phyloP scores from a whole-genome alignment of 2,797 vertebrate genomes.

The Chaetodon trifasciatus region DNA sequence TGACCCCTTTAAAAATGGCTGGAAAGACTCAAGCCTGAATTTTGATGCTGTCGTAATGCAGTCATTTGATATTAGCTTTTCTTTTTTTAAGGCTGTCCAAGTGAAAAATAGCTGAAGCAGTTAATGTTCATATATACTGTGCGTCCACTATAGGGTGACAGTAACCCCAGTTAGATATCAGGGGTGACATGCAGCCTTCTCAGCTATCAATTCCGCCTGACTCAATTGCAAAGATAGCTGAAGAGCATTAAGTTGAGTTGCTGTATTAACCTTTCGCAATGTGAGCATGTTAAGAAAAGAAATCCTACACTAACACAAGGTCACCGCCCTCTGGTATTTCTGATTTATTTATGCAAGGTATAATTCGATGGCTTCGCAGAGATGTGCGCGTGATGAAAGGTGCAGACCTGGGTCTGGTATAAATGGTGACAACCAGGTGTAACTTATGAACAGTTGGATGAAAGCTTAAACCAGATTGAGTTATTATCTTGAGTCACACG shows the following conservation, averaged over 20 bases:
- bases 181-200: not conserved
- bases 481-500: constrained; percentile 5
- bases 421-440: constrained; percentile 20
- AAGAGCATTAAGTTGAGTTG: constrained; percentile 5
- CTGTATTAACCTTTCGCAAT: constrained; percentile 29
- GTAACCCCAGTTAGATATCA: not conserved
- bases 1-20: not conserved
- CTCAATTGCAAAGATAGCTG: not conserved
- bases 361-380: constrained; percentile 11
- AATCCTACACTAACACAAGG: not conserved
- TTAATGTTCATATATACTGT: not conserved
- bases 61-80: not conserved
- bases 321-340: not conserved
- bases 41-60: not conserved
- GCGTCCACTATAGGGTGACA: not conserved
- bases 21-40: not conserved
- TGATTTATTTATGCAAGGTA: not conserved
- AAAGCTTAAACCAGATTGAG: constrained; percentile 1
- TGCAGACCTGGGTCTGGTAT: not conserved
- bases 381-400: not conserved
- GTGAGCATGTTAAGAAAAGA: constrained; percentile 8
- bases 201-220: not conserved
- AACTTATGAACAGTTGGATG: not conserved
- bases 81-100: not conserved
- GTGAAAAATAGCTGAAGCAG: not conserved